Evolutionary conservation across 1,140 invertebrate species (phyloP).

Genomic region (Apis laboriosa): DNA sequence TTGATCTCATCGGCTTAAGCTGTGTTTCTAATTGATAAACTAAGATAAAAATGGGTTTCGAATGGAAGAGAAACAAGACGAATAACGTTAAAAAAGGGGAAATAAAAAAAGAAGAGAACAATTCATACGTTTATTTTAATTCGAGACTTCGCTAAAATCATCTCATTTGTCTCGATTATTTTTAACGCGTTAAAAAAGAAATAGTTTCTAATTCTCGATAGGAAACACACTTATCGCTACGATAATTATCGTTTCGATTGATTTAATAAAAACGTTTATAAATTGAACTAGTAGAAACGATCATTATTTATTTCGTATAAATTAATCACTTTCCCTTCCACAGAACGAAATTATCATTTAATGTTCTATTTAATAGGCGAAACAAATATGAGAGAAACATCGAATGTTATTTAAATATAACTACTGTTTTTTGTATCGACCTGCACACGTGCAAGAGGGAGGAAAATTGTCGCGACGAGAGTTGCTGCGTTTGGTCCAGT

Average conservation of each 20-base stretch:
- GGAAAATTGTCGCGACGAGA: neutral
- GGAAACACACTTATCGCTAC: constrained; percentile 23
- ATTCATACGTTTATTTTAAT: neutral
- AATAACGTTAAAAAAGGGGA: neutral
- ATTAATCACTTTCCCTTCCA: neutral
- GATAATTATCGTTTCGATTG: constrained; percentile 53
- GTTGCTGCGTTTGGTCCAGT: too few relatives aligned
- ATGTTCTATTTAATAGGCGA: neutral
- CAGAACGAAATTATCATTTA: neutral
- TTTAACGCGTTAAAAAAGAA: constrained; percentile 23
- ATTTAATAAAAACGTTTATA: constrained; percentile 62
- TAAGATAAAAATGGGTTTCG: neutral
- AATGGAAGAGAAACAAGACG: neutral
- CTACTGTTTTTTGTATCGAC: neutral
- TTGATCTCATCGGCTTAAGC: constrained; percentile 55
- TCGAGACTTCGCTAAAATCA: neutral
- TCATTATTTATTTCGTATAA: neutral
- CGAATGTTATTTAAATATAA: neutral
- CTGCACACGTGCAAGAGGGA: too few relatives aligned
- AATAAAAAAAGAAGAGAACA: neutral
- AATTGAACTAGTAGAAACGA: neutral
- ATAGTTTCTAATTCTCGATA: constrained; percentile 33
- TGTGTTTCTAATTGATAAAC: neutral
- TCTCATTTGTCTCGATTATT: constrained; percentile 23
- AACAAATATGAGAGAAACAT: neutral